These are phyloP conservation scores for Sinocyclocheilus rhinocerous DNA, from an alignment of 2,113 vertebrate species.

Conservation along the genomic window DNA sequence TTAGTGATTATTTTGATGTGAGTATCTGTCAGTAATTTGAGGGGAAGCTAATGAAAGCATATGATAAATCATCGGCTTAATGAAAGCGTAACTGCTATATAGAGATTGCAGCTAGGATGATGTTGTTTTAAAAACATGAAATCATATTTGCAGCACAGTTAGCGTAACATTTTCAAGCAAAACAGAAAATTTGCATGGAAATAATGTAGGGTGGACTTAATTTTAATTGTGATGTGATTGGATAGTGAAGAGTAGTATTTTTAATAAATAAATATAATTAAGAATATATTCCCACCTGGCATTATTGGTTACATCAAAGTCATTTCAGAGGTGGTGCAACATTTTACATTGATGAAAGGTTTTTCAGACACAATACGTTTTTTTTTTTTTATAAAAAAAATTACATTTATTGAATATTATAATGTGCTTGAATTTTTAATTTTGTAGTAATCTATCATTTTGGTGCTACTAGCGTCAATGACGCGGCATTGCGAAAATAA, in stretches of 20 bases:
- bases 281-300: background rate
- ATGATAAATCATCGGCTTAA: background rate
- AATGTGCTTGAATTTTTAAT: too few relatives aligned
- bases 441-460: too few relatives aligned
- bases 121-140: background rate
- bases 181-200: background rate
- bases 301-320: background rate
- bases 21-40: slow-evolving; percentile 62
- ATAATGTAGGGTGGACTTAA: background rate
- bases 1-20: slow-evolving; percentile 99
- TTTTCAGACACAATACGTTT: background rate
- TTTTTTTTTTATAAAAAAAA: too few relatives aligned
- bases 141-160: background rate
- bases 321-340: background rate
- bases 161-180: background rate
- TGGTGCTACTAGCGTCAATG: too few relatives aligned
- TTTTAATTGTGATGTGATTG: too few relatives aligned
- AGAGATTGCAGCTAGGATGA: background rate
- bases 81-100: background rate
- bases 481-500: too few relatives aligned
- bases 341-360: background rate
- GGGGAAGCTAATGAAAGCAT: background rate
- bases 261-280: background rate
- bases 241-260: too few relatives aligned
- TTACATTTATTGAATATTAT: background rate